A percentile compares a stretch with the other conserved stretches of the same genome.
Conservation (phyloP, 2,888 invertebrate genomes). For the Tridacna gigas region DNA sequence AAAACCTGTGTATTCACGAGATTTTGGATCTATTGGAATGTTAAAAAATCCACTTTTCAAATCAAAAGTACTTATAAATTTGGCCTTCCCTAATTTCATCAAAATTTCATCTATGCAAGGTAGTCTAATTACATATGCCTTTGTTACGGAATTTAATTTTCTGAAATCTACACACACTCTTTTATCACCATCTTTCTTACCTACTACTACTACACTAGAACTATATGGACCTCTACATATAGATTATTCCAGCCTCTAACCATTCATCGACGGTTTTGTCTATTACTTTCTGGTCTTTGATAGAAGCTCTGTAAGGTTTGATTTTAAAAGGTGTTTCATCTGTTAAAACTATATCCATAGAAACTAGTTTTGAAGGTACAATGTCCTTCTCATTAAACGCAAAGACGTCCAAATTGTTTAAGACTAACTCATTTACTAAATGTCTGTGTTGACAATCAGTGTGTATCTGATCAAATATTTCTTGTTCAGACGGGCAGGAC, state of each 20-base stretch:
- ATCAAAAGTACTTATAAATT: constrained; percentile 19
- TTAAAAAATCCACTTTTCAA: constrained; percentile 7
- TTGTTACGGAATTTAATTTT: constrained; percentile 7
- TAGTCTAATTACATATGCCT: neutral
- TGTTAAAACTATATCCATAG: constrained; percentile 15
- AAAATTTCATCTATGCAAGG: constrained; percentile 18
- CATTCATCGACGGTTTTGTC: constrained; percentile 8
- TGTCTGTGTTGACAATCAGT: neutral
- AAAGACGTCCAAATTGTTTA: constrained; percentile 25
- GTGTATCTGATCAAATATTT: neutral
- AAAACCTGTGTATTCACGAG: constrained; percentile 15
- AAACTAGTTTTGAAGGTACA: neutral
- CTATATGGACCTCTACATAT: constrained; percentile 7
- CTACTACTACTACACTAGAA: constrained; percentile 9
- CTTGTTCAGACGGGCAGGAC: neutral
- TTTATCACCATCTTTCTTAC: constrained; percentile 9
- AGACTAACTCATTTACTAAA: neutral
- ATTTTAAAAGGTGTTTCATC: neutral
- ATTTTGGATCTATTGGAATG: neutral
- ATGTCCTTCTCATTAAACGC: constrained; percentile 25
- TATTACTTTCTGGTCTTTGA: constrained; percentile 1
- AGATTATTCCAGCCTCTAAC: constrained; percentile 11
- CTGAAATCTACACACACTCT: constrained; percentile 20
- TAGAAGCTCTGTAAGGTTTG: neutral
- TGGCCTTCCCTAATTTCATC: constrained; percentile 5